Evolutionary conservation across 2,888 invertebrate genomes (phyloP), one percentile per base, ranked within the genome.

Genomic region (Eristalinus aeneus): DNA sequence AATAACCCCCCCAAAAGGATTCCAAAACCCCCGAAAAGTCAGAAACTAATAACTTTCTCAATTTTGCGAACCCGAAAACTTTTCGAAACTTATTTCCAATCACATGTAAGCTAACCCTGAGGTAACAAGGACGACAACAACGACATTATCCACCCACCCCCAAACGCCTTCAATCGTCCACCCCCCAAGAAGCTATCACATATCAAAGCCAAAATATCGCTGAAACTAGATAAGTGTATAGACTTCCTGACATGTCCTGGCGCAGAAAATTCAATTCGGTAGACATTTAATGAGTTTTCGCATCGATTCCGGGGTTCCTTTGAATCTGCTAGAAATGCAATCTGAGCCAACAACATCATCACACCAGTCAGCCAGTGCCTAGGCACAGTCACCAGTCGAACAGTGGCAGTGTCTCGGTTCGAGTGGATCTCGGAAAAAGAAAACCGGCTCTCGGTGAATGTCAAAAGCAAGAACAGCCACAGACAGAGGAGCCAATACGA

Each of bases 271-370:
- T 83, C 78, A 39, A 79, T 75, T 68, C 72, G 72, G 58, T 80
- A 76, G 76, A 85, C 63, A 60, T 58, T 76, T 85, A 80, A 80
- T 85, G 85, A 85, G 80, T 76, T 85, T 85, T 72, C 68, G 65
- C 39, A 76, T 80, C 68, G 85, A 85, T 85, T 53, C 58, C 27
- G 54, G 60, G 46, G 60, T 53, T 64, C 68, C 72, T 75, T 85
- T 76, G 75, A 85, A 76, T 84, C 65, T 63, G 16, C n/a, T 4
- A 46, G 65, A 65, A 46, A 32, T 72, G 80, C 71, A 68, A 80
- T 71, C 61, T 67, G 65, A 60, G 72, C 61, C 46, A 16, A 46
- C n/a, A 46, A 46, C 46, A 46, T 46, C 46, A 46, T 46, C 16
- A 16, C 16, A 61, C 27, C 64, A 69, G 9, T 69, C 65, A 75